phyloP scores from a whole-genome alignment of 2,797 vertebrate genomes.

The Oceanodroma leucorhoa region DNA sequence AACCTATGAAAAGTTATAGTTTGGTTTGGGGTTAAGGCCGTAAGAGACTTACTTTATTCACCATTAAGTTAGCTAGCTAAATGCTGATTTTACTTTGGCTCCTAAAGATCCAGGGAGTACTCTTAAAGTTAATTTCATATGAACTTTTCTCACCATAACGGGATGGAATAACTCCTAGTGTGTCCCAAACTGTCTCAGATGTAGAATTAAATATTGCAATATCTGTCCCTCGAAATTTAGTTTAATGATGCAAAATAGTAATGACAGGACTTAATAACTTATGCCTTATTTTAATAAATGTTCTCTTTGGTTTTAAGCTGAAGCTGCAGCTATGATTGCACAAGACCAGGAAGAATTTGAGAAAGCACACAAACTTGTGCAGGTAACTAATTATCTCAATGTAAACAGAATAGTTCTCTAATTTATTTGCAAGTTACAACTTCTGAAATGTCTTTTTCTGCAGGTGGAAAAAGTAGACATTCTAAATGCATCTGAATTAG shows the following conservation, averaged over 20 bases:
- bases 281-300: not conserved
- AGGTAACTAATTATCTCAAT: slow-evolving; percentile 76
- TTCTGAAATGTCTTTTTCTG: slow-evolving; percentile 3
- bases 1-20: not conserved
- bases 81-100: not conserved
- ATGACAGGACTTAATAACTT: not conserved
- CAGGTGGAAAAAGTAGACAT: slow-evolving; percentile 86
- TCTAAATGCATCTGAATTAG: slow-evolving; percentile 67
- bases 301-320: slow-evolving; percentile 73
- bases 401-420: not conserved
- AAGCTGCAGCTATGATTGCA: slow-evolving; percentile 86
- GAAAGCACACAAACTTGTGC: slow-evolving; percentile 88
- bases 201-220: not conserved
- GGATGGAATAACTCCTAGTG: not conserved
- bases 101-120: not conserved
- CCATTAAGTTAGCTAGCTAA: not conserved
- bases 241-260: not conserved
- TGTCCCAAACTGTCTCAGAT: not conserved
- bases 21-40: not conserved
- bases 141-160: accelerated
- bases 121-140: accelerated
- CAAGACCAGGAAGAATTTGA: slow-evolving; percentile 94
- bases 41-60: not conserved
- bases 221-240: not conserved
- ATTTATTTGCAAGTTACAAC: not conserved